These are phyloP conservation scores for Formica selysi DNA, from an alignment of 1,140 invertebrate species.

Conservation along the genomic window DNA sequence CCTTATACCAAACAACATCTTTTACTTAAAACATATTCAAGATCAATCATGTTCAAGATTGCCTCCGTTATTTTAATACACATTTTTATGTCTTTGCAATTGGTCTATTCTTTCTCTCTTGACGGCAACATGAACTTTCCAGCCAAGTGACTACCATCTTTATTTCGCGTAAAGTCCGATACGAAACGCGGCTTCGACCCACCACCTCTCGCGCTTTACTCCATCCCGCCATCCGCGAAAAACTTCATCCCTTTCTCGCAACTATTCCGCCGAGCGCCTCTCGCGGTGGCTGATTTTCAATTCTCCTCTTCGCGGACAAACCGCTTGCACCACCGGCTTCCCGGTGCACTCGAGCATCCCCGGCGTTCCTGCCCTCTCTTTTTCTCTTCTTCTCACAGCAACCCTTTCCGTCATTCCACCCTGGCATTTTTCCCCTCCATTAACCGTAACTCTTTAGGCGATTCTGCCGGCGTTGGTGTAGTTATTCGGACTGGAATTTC, in stretches of 20 bases:
- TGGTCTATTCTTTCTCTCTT: constrained; percentile 6
- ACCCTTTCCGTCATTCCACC: constrained; percentile 35
- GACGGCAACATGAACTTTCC: constrained; percentile 38
- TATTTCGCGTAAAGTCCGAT: constrained; percentile 44
- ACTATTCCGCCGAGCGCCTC: constrained; percentile 64
- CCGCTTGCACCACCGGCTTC: constrained; percentile 18
- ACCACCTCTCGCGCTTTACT: neutral
- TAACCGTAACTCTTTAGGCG: constrained; percentile 75
- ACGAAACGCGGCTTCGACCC: constrained; percentile 17
- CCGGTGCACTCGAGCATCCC: constrained; percentile 10
- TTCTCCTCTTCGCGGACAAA: constrained; percentile 44
- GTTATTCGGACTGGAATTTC: constrained; percentile 75
- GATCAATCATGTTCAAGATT: constrained; percentile 16
- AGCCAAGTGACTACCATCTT: constrained; percentile 35
- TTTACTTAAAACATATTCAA: neutral
- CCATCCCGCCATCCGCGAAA: constrained; percentile 27
- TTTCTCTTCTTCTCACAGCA: constrained; percentile 12
- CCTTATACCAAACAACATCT: neutral
- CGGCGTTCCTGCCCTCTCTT: neutral
- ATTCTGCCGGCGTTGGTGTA: constrained; percentile 54
- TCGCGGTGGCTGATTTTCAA: constrained; percentile 72
- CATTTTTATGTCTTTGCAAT: constrained; percentile 19
- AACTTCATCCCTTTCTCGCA: constrained; percentile 56
- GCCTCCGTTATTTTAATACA: neutral
- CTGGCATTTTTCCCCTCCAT: constrained; percentile 72